Percentiles rank a stretch among this genome's conserved stretches.
These are phyloP conservation scores for Tiliqua scincoides DNA, from an alignment of 2,113 vertebrate species.

Conservation along the genomic window DNA sequence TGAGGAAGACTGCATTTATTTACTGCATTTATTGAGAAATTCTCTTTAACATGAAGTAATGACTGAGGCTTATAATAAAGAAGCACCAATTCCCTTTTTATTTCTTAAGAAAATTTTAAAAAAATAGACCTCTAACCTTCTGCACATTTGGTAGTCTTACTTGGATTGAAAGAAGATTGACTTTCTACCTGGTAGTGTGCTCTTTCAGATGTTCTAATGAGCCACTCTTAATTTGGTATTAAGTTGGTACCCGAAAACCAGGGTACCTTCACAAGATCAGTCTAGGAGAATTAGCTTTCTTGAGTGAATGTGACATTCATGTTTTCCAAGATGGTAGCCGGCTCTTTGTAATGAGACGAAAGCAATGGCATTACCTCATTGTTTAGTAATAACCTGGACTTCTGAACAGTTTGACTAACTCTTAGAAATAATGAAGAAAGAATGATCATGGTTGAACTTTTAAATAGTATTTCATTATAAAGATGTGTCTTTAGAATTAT, in stretches of 20 bases:
- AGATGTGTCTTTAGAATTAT: neutral
- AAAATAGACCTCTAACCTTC: too few relatives aligned
- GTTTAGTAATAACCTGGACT: neutral
- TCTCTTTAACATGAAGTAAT: neutral
- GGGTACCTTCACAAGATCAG: neutral
- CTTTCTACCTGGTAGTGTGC: neutral
- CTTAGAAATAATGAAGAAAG: neutral
- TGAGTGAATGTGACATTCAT: neutral
- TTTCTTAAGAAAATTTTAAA: neutral
- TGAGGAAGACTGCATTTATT: neutral
- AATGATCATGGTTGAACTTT: neutral
- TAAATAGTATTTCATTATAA: neutral
- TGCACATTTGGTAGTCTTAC: neutral
- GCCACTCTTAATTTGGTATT: neutral
- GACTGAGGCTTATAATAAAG: neutral
- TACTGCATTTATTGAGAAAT: neutral
- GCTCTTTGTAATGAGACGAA: neutral
- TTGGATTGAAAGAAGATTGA: neutral
- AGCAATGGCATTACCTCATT: neutral
- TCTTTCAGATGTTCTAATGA: neutral
- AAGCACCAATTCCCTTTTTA: neutral
- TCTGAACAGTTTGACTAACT: neutral
- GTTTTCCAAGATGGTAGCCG: neutral
- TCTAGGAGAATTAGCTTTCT: neutral
- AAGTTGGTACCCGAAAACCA: too few relatives aligned